Base-by-base conservation (phyloP, 2,888 invertebrate species). In the Arge pagana region DNA sequence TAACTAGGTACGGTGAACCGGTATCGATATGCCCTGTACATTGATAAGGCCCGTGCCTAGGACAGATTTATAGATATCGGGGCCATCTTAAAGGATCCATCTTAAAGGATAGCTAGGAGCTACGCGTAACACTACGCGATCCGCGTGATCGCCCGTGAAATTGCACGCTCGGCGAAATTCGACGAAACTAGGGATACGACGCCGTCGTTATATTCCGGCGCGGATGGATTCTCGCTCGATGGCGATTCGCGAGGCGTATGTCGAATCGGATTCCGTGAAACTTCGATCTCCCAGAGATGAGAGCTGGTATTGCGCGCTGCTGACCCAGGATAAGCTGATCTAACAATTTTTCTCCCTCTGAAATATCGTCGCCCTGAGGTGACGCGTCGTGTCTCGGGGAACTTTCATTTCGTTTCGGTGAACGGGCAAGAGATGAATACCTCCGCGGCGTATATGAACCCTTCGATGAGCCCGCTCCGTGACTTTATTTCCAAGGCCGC, bases 1-100 rank as follows among this genome's bases (percentile, higher is more conserved):
- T 72, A 71, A 69, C 70, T 67, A 67, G 68, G 66, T 68, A 64
- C 68, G 71, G 67, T 67, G 70, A 63, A 61, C 59, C 63, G 66
- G 70, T 70, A 70, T 71, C 69, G 71, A 70, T 70, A 69, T 71
- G 59, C 59, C 57, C 51, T 57, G 52, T 23, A 58, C 52, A 56
- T 65, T 68, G 71, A 73, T 72, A 72, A 73, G 71, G 71, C 57
- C 55, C 50, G 59, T 64, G 62, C 56, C 54, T 53, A 58, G 52
- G 59, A 56, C 66, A 70, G 66, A 70, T 70, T 70, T 68, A 70
- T 66, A 61, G 48, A 36, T 48, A 48, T 26, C 28, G 33, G 11
- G 37, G n/a, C n/a, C n/a, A n/a, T n/a, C n/a, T n/a, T n/a, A n/a
- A n/a, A n/a, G n/a, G n/a, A n/a, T n/a, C n/a, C n/a, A n/a, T n/a